Percentiles rank a stretch among this genome's conserved stretches.
These are phyloP conservation scores for Ictalurus furcatus DNA, from an alignment of 2,113 vertebrate species.

Conservation along the genomic window DNA sequence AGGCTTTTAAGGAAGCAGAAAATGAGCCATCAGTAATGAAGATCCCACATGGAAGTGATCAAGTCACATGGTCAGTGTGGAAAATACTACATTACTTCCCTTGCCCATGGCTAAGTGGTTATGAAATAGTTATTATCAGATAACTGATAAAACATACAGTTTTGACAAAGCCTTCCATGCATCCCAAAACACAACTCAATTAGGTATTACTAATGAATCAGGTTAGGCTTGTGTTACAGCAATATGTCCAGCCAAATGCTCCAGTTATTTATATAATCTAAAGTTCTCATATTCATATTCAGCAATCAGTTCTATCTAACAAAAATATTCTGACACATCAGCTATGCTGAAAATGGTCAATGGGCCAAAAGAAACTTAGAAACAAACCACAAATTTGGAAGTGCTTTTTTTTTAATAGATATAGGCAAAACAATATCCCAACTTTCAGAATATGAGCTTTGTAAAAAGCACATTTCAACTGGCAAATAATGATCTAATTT, in stretches of 20 bases:
- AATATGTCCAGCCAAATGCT: neutral
- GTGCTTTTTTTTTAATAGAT: no score
- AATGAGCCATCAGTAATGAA: slow-evolving; percentile 55
- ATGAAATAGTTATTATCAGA: slow-evolving; percentile 14
- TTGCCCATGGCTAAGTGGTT: neutral
- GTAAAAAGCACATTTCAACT: neutral
- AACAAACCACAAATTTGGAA: neutral
- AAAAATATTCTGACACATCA: neutral
- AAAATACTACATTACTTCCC: slow-evolving; percentile 1
- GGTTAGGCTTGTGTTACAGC: neutral
- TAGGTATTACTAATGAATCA: slow-evolving; percentile 1
- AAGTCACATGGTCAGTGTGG: slow-evolving; percentile 32
- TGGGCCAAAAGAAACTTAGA: neutral
- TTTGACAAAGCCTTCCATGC: neutral
- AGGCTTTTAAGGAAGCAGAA: slow-evolving; percentile 46
- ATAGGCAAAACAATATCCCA: neutral
- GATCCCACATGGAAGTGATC: slow-evolving; percentile 40
- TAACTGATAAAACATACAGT: slow-evolving; percentile 11
- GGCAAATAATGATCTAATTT: neutral
- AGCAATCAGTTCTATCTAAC: neutral
- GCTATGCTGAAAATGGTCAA: neutral
- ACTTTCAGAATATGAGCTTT: neutral
- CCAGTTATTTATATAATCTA: neutral
- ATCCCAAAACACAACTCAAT: neutral
- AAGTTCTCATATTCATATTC: neutral